phyloP scores from a whole-genome alignment of 1,140 invertebrate genomes.

The Trachymyrmex septentrionalis region DNA sequence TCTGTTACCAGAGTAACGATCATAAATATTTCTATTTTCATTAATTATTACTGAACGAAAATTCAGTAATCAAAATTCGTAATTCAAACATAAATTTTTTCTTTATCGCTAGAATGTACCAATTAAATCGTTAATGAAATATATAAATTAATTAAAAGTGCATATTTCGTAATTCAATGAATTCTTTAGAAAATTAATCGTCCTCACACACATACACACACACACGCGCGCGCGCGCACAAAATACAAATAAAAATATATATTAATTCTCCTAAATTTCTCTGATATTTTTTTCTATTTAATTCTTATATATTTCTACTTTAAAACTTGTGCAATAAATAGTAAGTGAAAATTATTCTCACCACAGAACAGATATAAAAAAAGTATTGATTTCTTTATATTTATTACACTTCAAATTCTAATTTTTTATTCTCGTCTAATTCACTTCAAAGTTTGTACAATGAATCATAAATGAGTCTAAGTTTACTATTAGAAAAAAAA shows the following conservation, averaged over 20 bases:
- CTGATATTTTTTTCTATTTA: no score
- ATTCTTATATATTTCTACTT: no score
- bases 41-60: background rate
- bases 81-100: background rate
- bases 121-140: background rate
- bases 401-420: background rate
- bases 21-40: background rate
- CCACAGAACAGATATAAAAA: background rate
- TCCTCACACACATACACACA: no score
- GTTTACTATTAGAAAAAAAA: slow-evolving; percentile 21
- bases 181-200: background rate
- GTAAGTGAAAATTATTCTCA: background rate
- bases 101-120: background rate
- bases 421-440: background rate
- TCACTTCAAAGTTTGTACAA: background rate
- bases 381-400: background rate
- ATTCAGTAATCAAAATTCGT: background rate
- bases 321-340: no score
- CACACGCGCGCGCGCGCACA: no score
- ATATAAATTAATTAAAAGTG: background rate
- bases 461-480: background rate
- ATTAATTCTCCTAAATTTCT: background rate
- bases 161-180: background rate
- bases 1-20: background rate
- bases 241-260: background rate